These are phyloP conservation scores for Dryobotodes eremita DNA, from an alignment of 2,888 invertebrate species.

Conservation along the genomic window DNA sequence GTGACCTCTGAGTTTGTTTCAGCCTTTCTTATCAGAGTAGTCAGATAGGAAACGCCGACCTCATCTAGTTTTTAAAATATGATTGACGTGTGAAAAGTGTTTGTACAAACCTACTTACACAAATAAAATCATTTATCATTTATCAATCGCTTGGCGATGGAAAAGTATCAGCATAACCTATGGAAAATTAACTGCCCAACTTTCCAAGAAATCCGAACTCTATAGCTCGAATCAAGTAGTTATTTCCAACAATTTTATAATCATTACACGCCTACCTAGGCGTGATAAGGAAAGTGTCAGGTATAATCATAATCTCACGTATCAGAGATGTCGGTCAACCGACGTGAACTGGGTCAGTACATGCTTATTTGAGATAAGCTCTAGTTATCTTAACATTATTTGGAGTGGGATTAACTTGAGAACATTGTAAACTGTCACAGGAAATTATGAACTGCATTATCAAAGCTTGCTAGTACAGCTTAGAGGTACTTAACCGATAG, in stretches of 20 bases:
- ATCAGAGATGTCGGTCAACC: constrained; percentile 20
- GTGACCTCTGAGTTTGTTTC: too few species aligned
- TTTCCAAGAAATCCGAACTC: not conserved
- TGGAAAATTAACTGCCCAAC: not conserved
- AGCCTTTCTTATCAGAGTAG: too few species aligned
- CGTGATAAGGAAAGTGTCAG: constrained; percentile 47
- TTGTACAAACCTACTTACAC: too few species aligned
- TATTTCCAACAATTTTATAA: constrained; percentile 15
- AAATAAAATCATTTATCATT: too few species aligned
- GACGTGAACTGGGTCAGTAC: constrained; percentile 45
- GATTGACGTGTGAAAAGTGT: too few species aligned
- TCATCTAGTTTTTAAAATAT: too few species aligned
- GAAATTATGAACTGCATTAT: not conserved
- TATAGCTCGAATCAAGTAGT: not conserved
- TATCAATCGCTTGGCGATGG: not conserved
- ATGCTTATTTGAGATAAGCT: constrained; percentile 25
- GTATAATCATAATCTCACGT: constrained; percentile 34
- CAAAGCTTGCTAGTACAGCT: not conserved
- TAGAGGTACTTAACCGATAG: too few species aligned
- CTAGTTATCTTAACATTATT: constrained; percentile 29
- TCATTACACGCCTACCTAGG: constrained; percentile 36
- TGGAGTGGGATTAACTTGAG: not conserved
- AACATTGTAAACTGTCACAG: not conserved
- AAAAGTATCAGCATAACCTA: not conserved
- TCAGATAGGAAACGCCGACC: too few species aligned